Evolutionary conservation across 1,140 invertebrate genomes (phyloP), one percentile per base, ranked within the genome.

Genomic region (Diuraphis noxia): DNA sequence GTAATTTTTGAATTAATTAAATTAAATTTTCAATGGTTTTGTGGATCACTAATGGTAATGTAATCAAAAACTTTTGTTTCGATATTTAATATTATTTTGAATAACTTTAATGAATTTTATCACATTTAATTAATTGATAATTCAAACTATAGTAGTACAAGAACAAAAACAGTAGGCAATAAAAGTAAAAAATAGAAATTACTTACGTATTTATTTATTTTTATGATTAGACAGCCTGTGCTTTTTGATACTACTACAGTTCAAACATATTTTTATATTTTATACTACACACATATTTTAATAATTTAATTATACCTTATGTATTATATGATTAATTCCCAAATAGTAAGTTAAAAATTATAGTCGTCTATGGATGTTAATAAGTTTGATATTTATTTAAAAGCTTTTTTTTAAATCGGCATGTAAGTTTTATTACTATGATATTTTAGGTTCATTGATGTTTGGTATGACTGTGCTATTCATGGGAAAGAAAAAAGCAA

Each of bases 381-480:
- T 72, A 34, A 72, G 30, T 72, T 72, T n/a, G 30, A n/a, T n/a
- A 63, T 63, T 63, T n/a, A n/a, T 63, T 63, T 63, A 63, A 63
- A 63, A 4, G 56, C 30, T n/a, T 72, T n/a, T 4, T 72, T 72
- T 72, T 4, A 72, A 72, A n/a, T n/a, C 10, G 6, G n/a, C n/a
- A 17, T 72, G 30, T 2, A n/a, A 72, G n/a, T n/a, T 72, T 72
- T n/a, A 72, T 72, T 17, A n/a, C 5, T 34, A n/a, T 72, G 2
- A 72, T 72, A n/a, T 72, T 72, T 72, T 92, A 93, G 93, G 93
- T 92, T 93, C 93, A n/a, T 91, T 93, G 25, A 91, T 93, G 36
- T 93, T 93, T 52, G 93, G 84, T 46, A 92, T 92, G 40, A 93
- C 93, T 21, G 93, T 92, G 10, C 82, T 93, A 23, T 92, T 93